A percentile compares a stretch with the other conserved stretches of the same genome.
These are phyloP conservation scores for Stenotaenia linearis DNA, from an alignment of 2,888 invertebrate species.

Conservation along the genomic window DNA sequence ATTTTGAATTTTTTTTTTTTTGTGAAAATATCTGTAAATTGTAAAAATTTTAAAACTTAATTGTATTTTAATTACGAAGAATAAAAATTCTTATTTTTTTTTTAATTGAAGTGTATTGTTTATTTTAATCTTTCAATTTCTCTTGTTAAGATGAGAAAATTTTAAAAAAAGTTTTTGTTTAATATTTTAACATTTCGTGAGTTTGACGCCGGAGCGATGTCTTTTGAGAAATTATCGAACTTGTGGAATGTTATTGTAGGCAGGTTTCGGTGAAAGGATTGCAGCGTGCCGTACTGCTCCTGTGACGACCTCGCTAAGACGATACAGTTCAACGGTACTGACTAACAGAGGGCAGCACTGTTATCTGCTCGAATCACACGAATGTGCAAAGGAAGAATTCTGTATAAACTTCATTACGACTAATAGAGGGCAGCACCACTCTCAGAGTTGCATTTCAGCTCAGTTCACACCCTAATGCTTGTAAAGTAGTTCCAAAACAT, in stretches of 20 bases:
- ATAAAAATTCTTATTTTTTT: no score
- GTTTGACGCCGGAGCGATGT: not conserved
- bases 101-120: no score
- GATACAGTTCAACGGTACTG: constrained; percentile 20
- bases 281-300: not conserved
- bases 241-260: not conserved
- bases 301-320: not conserved
- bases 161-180: no score
- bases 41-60: no score
- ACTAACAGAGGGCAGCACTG: constrained; percentile 27
- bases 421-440: constrained; percentile 29
- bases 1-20: not conserved
- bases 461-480: constrained; percentile 24
- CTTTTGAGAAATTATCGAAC: not conserved
- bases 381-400: not conserved
- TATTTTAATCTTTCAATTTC: no score
- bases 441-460: constrained; percentile 8
- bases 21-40: no score
- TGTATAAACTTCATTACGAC: constrained; percentile 29
- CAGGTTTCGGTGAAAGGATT: not conserved
- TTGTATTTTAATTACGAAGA: no score
- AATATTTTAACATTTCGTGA: not conserved
- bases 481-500: constrained; percentile 22
- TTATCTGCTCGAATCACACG: constrained; percentile 13
- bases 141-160: no score